phyloP scores from a whole-genome alignment of 2,797 vertebrate species.

The Mormyrops boulengeri region DNA sequence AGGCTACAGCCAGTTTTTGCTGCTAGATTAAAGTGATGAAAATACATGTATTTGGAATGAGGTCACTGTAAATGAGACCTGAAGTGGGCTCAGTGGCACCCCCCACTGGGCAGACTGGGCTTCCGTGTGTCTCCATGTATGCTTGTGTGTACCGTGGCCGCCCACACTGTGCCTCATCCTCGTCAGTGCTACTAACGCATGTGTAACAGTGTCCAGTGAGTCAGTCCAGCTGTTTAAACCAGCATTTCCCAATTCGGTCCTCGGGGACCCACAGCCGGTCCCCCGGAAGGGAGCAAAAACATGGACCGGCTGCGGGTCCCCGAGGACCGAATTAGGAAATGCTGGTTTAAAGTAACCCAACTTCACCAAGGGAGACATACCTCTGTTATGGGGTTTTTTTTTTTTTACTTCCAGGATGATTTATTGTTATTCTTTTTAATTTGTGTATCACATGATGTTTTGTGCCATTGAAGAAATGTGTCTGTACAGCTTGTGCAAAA shows the following conservation, averaged over 20 bases:
- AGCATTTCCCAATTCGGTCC: neutral
- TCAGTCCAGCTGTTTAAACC: neutral
- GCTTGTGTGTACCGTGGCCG: neutral
- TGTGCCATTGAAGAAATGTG: constrained; percentile 32
- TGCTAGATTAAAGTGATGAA: constrained; percentile 5
- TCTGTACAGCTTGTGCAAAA: constrained; percentile 33
- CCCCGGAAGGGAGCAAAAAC: neutral
- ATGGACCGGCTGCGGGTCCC: neutral
- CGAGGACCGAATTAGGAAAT: neutral
- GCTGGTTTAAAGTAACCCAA: neutral
- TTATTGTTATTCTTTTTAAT: neutral
- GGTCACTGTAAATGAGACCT: neutral
- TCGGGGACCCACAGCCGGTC: neutral
- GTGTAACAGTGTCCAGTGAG: neutral
- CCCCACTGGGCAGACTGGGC: neutral
- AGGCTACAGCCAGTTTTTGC: constrained; percentile 4
- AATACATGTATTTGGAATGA: neutral
- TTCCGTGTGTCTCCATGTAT: neutral
- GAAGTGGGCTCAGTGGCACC: neutral
- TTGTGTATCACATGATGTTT: constrained; percentile 34
- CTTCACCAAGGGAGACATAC: neutral
- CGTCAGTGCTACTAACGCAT: neutral
- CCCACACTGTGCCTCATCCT: neutral
- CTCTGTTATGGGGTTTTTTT: neutral
- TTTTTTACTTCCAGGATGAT: neutral